These are phyloP conservation scores for Bombus confusus DNA, from an alignment of 1,140 invertebrate genomes.

Conservation along the genomic window DNA sequence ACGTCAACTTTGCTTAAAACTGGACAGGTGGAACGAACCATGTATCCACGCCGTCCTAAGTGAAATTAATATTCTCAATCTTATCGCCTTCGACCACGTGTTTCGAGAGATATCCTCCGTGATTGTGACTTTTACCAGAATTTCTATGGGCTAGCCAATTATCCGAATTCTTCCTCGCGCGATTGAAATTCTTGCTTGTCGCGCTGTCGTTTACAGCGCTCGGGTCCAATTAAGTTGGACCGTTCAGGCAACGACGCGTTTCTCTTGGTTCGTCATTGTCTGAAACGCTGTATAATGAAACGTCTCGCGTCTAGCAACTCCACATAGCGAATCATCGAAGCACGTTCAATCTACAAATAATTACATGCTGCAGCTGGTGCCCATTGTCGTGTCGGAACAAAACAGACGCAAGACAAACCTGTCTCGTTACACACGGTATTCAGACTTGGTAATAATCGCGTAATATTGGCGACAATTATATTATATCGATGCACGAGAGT, in stretches of 20 bases:
- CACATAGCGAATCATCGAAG: neutral
- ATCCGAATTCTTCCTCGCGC: too few species aligned
- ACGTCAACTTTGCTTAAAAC: neutral
- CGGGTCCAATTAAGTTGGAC: neutral
- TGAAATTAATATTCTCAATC: neutral
- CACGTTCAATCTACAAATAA: conserved; percentile 19
- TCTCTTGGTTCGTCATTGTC: neutral
- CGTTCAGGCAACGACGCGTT: neutral
- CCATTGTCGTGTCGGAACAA: neutral
- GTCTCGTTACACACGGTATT: neutral
- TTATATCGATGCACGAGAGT: neutral
- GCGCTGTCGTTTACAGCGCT: too few species aligned
- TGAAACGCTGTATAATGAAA: neutral
- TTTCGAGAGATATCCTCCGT: too few species aligned
- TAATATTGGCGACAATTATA: too few species aligned
- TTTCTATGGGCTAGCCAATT: too few species aligned
- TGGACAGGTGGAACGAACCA: neutral
- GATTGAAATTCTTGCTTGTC: too few species aligned
- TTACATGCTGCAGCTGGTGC: neutral
- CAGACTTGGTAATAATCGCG: neutral
- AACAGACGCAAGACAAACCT: neutral
- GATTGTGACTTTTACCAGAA: too few species aligned
- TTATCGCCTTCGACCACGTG: too few species aligned
- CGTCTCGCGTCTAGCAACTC: neutral
- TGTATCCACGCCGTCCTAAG: neutral